Evolutionary conservation across 2,797 vertebrate genomes (phyloP).

Genomic region (Rhinogobio ventralis): DNA sequence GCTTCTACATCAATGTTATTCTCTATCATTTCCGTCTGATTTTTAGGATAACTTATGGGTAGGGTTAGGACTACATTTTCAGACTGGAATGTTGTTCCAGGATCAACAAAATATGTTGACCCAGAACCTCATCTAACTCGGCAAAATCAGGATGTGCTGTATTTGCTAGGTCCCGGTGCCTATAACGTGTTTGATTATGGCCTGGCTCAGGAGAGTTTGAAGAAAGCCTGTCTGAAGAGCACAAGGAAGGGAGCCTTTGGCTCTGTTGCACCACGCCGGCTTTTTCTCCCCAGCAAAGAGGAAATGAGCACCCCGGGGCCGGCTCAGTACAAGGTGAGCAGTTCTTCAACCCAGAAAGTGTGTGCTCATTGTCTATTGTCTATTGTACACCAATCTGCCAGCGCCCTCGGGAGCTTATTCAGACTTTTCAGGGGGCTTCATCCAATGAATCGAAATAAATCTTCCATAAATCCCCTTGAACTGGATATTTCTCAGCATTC

Average conservation of each 20-base stretch:
- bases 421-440: conserved; percentile 22
- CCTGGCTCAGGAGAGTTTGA: conserved; percentile 72
- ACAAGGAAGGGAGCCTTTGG: conserved; percentile 76
- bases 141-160: neutral
- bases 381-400: conserved; percentile 14
- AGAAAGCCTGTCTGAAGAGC: conserved; percentile 67
- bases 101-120: neutral
- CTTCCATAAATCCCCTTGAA: conserved; percentile 24
- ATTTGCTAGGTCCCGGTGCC: conserved; percentile 72
- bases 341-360: conserved; percentile 8
- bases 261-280: conserved; percentile 67
- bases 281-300: conserved; percentile 67
- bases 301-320: conserved; percentile 67
- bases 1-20: neutral
- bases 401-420: conserved; percentile 18
- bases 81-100: neutral
- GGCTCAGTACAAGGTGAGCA: conserved; percentile 76
- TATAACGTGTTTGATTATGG: conserved; percentile 72
- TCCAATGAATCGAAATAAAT: conserved; percentile 25
- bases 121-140: neutral
- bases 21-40: neutral
- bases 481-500: conserved; percentile 19
- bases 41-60: neutral
- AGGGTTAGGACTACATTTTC: neutral
- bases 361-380: conserved; percentile 25